Evolutionary conservation across 2,888 invertebrate species (phyloP), one percentile per base, ranked within the genome.

Genomic region (Eupithecia subfuscata): DNA sequence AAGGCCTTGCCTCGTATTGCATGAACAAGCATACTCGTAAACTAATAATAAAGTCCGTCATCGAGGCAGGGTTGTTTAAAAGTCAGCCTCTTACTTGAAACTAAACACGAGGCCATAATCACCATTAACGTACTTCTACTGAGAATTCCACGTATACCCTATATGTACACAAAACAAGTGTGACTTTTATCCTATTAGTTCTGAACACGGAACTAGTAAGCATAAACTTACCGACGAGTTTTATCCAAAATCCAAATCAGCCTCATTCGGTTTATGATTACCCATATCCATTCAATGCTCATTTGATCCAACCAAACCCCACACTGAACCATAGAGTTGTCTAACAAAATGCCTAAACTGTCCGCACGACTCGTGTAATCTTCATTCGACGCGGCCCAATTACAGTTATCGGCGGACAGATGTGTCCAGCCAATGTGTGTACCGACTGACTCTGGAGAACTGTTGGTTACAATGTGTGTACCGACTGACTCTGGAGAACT

Each of bases 321-420:
- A 68, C 73, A 69, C 70, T 65, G 64, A 78, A 78, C 78, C 71
- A 80, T 75, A 76, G 78, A 78, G 73, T 70, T 68, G 67, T 71
- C 70, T 68, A 48, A 63, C 72, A 74, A 68, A 77, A 78, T 73
- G 75, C 69, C 71, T 25, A 37, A 48, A 70, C 78, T 71, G 75
- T 74, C 75, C 73, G 73, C 74, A 25, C 25, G 60, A 67, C 74
- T 71, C 72, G 75, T 78, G 81, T 80, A 77, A 79, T 79, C 77
- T 81, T 79, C 79, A 81, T 81, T 77, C 76, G 67, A 76, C 76
- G 70, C 74, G 63, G 75, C 70, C 71, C 81, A 81, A 80, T 81
- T 80, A 81, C 80, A 80, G 78, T 78, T 80, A 77, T 80, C 77
- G 76, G 80, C 37, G 34, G 73, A 69, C 81, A 81, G 79, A 79